A percentile compares a stretch with the other conserved stretches of the same genome.
Conservation (phyloP, 1,140 invertebrate genomes). For the Telenomus remus region DNA sequence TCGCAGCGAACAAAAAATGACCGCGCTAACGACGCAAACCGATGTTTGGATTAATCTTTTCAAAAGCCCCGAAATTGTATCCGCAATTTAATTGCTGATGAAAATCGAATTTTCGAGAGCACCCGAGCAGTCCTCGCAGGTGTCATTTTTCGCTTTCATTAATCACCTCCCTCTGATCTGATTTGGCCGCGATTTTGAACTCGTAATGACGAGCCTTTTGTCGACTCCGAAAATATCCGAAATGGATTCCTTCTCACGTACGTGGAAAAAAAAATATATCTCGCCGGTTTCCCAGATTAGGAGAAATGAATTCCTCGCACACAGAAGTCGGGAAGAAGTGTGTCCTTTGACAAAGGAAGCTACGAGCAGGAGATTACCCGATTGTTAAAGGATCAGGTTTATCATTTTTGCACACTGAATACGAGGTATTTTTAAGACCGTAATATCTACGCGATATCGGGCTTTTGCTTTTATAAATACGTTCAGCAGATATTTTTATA, state of each 20-base stretch:
- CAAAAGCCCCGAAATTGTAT: constrained; percentile 15
- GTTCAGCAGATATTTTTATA: too few species aligned
- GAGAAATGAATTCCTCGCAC: constrained; percentile 9
- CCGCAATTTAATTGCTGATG: constrained; percentile 17
- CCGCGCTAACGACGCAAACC: constrained; percentile 37
- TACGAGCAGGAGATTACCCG: neutral
- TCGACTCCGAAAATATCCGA: too few species aligned
- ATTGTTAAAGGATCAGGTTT: constrained; percentile 10
- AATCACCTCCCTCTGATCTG: too few species aligned
- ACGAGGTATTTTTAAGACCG: neutral
- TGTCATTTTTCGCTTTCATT: too few species aligned
- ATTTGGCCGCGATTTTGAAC: too few species aligned
- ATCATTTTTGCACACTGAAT: neutral
- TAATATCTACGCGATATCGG: neutral
- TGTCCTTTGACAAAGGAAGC: constrained; percentile 15
- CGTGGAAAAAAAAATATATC: constrained; percentile 14
- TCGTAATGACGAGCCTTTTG: too few species aligned
- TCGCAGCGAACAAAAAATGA: constrained; percentile 41
- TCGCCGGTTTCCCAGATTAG: constrained; percentile 11
- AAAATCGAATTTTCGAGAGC: constrained; percentile 12
- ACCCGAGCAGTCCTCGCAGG: too few species aligned
- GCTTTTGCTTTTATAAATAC: neutral
- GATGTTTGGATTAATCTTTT: constrained; percentile 35
- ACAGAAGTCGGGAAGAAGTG: constrained; percentile 3
- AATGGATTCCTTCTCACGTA: too few species aligned